Base-by-base conservation (phyloP, 2,888 invertebrate genomes). In the Trichopoda pennipes region DNA sequence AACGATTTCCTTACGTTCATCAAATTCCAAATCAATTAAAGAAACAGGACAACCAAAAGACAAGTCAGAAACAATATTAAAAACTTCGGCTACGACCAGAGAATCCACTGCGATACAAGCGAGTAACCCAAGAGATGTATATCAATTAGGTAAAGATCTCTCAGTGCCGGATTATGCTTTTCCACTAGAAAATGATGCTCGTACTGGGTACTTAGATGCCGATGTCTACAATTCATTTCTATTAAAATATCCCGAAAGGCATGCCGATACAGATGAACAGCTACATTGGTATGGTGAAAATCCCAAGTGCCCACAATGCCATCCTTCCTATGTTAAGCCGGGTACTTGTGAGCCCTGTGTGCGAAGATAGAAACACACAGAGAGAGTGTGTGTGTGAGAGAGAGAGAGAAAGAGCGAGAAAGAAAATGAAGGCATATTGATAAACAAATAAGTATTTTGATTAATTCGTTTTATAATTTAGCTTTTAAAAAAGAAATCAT, bases 321-420 rank as follows among this genome's bases (percentile, higher is more conserved):
- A 94, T 88, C 94, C 94, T 0, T 93, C 93, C 1, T 94, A 93
- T 86, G 88, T 94, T 17, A 90, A 91, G 63, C 93, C 94, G 0
- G 94, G 94, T n/a, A 92, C 93, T 16, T 94, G 94, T 86, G 93
- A 93, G 86, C 94, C 94, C 3, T 94, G 94, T 85, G 92, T 94
- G 60, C 92, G 94, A 28, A 91, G 92, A 85, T 90, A 89, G 86
- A 85, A 60, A 1, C 61, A 32, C 16, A 14, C 38, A 38, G 14
- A 32, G n/a, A 9, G 42, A 3, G 14, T 19, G 28, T 2, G 21
- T 12, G 14, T 14, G 23, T 2, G 10, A 7, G 1, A 19, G 7
- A 35, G 8, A 1, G 12, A 17, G 23, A 32, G 17, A 12, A 38
- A 38, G 14, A 44, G n/a, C 4, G 42, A 3, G 14, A 32, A n/a